phyloP scores from a whole-genome alignment of 1,140 invertebrate genomes.

The Drosophila fuyamai region DNA sequence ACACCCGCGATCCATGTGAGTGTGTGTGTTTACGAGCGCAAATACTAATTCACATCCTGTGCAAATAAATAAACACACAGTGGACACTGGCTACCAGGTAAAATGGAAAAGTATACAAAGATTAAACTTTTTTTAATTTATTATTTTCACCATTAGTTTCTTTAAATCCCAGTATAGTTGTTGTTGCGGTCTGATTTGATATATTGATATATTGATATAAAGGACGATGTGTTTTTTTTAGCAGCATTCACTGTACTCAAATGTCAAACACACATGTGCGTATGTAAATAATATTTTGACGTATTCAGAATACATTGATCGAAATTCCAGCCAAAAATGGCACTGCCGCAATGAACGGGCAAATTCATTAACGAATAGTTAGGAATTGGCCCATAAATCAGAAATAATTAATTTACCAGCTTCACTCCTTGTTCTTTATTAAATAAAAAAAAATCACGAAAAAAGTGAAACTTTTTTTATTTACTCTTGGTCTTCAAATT shows the following conservation, averaged over 20 bases:
- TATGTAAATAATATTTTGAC: neutral
- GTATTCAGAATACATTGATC: neutral
- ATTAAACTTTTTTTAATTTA: too few relatives aligned
- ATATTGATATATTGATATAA: too few relatives aligned
- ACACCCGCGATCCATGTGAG: conserved; percentile 15
- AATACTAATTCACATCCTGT: conserved; percentile 34
- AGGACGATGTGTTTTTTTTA: too few relatives aligned
- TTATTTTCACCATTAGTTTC: neutral
- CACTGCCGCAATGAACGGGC: conserved; percentile 3
- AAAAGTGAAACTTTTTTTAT: too few relatives aligned
- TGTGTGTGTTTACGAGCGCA: conserved; percentile 29
- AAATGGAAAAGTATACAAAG: too few relatives aligned
- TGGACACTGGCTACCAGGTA: neutral
- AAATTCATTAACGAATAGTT: too few relatives aligned
- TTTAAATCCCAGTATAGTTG: too few relatives aligned
- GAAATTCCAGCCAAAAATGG: conserved; percentile 27
- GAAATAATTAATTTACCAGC: conserved; percentile 14
- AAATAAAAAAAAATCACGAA: too few relatives aligned
- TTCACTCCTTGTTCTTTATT: too few relatives aligned
- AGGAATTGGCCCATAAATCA: too few relatives aligned
- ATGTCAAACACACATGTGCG: neutral
- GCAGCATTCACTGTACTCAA: conserved; percentile 11
- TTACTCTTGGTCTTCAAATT: too few relatives aligned
- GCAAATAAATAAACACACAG: conserved; percentile 33
- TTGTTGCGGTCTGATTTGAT: too few relatives aligned